Percentiles rank a stretch among this genome's conserved stretches.
Evolutionary conservation across 2,797 vertebrate species (phyloP).

Genomic region (Trichosurus vulpecula): DNA sequence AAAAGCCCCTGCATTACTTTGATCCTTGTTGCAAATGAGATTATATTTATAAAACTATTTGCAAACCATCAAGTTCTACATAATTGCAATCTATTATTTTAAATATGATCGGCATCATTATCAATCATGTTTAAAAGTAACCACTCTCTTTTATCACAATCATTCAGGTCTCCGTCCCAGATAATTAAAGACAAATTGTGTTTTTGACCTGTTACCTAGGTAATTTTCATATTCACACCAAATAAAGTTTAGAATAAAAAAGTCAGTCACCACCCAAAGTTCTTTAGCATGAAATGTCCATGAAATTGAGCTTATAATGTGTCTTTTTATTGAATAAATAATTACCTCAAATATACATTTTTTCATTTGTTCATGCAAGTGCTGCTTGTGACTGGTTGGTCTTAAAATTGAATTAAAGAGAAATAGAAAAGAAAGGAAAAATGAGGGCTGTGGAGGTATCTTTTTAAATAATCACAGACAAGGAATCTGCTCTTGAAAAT

Average conservation of each 20-base stretch:
- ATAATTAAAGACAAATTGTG: not conserved
- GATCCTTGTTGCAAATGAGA: not conserved
- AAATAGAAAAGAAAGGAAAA: not conserved
- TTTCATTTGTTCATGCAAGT: not conserved
- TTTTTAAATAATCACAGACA: not conserved
- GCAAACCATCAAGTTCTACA: not conserved
- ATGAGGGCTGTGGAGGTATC: not conserved
- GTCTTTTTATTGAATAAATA: not conserved
- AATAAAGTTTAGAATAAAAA: not conserved
- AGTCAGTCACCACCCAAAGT: not conserved
- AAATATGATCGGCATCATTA: not conserved
- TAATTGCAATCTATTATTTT: not conserved
- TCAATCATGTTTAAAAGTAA: constrained; percentile 17
- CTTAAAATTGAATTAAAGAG: not conserved
- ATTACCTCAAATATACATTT: not conserved
- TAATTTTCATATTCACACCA: not conserved
- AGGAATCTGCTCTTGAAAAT: not conserved
- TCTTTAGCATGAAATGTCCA: not conserved
- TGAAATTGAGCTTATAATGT: not conserved
- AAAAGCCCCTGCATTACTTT: not conserved
- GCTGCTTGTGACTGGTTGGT: not conserved
- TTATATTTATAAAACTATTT: not conserved
- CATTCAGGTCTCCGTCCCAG: not conserved
- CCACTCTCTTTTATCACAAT: not conserved
- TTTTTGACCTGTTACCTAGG: not conserved